These are phyloP conservation scores for Strix occidentalis DNA, from an alignment of 2,797 vertebrate genomes.

Conservation along the genomic window DNA sequence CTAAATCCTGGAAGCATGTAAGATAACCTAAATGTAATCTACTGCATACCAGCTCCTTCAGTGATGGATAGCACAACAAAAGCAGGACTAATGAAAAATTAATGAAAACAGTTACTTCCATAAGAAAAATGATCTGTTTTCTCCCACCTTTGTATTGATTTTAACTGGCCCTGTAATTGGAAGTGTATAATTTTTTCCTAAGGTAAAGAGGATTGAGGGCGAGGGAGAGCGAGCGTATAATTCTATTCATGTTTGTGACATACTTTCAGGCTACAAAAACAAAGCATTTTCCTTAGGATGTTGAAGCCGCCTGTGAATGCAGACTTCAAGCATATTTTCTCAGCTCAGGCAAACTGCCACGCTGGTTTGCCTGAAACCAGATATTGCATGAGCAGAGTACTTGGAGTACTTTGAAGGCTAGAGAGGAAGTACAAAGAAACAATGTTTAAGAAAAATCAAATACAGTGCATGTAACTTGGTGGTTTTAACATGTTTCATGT, in stretches of 20 bases:
- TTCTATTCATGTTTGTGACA: constrained; percentile 49
- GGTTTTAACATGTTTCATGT: not conserved
- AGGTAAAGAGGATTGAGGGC: constrained; percentile 64
- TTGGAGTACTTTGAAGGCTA: constrained; percentile 28
- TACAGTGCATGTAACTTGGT: not conserved
- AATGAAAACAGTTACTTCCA: constrained; percentile 76
- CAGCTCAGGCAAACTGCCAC: constrained; percentile 56
- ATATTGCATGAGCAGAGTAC: constrained; percentile 21
- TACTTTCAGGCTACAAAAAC: constrained; percentile 47
- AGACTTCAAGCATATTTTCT: constrained; percentile 44
- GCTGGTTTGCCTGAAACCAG: constrained; percentile 60
- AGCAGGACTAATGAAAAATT: constrained; percentile 77
- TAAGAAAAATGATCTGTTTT: constrained; percentile 78
- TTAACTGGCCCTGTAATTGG: constrained; percentile 76
- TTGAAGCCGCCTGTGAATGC: constrained; percentile 30
- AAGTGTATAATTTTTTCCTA: constrained; percentile 75
- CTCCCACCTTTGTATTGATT: constrained; percentile 77
- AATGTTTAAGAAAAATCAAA: constrained; percentile 31
- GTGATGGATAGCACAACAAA: constrained; percentile 73
- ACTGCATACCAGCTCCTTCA: constrained; percentile 54
- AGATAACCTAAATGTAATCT: constrained; percentile 61
- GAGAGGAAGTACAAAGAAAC: constrained; percentile 4
- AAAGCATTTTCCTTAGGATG: constrained; percentile 55
- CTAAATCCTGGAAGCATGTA: constrained; percentile 54
- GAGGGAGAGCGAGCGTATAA: constrained; percentile 27